Evolutionary conservation across 1,140 invertebrate species (phyloP), one percentile per base, ranked within the genome.

Genomic region (Eupristina koningsbergeri): DNA sequence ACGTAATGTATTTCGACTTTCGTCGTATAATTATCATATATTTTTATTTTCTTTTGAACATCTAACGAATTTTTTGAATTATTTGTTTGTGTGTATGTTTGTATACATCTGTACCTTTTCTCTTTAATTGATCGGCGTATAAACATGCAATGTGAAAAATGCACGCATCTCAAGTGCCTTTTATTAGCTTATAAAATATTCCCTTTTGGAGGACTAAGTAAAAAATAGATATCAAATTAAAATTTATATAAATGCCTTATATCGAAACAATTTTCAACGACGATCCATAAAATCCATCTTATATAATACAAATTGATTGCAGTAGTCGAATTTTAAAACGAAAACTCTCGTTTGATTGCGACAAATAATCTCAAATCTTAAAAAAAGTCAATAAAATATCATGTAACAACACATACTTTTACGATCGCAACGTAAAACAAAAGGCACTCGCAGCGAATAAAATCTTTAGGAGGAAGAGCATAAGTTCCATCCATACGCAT

Each of bases 121-220:
- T 81, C 74, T 71, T 85, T 61, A 75, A 80, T 67, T 75, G 53
- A 80, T 84, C 75, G 67, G 36, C 58, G 77, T 81, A 78, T 78
- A 81, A 79, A 78, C 61, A 78, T 85, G 53, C 78, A 80, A 84
- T 53, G 84, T 77, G 79, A 85, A 81, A 85, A 85, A 81, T 81
- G 84, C 78, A 84, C 64, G 79, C 84, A 71, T 81, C 26, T 79
- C 84, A 85, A 85, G 84, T 85, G 84, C 84, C 84, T 85, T 85
- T 81, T 64, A 81, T 84, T 74, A 73, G 61, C 39, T 83, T 31
- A 58, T 64, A 41, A 80, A 26, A 81, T 31, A 80, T 63, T 75
- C 63, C 67, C 76, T 69, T 31, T 80, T 50, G 77, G 53, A 79
- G 53, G 77, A 80, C 67, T 74, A 45, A 67, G n/a, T 69, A 79